These are phyloP conservation scores for Prochilodus magdalenae DNA, from an alignment of 2,113 vertebrate species.

Conservation along the genomic window DNA sequence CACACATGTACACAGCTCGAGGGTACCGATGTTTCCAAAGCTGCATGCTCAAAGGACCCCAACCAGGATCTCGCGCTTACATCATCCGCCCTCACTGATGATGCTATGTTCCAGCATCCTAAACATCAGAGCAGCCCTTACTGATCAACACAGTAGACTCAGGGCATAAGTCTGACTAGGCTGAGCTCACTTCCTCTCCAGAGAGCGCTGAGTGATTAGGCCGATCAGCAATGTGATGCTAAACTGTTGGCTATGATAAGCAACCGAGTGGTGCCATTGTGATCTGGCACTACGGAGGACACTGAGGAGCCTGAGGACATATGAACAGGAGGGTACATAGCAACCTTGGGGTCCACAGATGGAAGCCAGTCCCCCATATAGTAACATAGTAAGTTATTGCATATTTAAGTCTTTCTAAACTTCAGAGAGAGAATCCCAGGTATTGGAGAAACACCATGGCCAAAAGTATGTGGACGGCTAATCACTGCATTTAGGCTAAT, in stretches of 20 bases:
- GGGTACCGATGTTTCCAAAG: neutral
- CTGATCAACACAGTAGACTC: neutral
- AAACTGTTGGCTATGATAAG: neutral
- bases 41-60: neutral
- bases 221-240: neutral
- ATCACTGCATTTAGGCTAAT: too few relatives aligned
- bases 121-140: neutral
- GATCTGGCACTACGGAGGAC: neutral
- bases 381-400: too few relatives aligned
- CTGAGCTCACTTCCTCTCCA: slow-evolving; percentile 11
- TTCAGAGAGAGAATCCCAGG: too few relatives aligned
- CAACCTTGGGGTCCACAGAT: too few relatives aligned
- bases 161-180: neutral
- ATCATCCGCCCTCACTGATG: slow-evolving; percentile 1
- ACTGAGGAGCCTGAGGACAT: too few relatives aligned
- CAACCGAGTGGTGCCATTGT: neutral
- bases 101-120: neutral
- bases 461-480: too few relatives aligned
- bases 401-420: too few relatives aligned
- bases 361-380: too few relatives aligned
- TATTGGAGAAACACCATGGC: too few relatives aligned
- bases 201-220: neutral
- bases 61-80: neutral
- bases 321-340: too few relatives aligned
- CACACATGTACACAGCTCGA: neutral